These are phyloP conservation scores for Cryptocheilus praepositus DNA, from an alignment of 2,888 invertebrate species.

Conservation along the genomic window DNA sequence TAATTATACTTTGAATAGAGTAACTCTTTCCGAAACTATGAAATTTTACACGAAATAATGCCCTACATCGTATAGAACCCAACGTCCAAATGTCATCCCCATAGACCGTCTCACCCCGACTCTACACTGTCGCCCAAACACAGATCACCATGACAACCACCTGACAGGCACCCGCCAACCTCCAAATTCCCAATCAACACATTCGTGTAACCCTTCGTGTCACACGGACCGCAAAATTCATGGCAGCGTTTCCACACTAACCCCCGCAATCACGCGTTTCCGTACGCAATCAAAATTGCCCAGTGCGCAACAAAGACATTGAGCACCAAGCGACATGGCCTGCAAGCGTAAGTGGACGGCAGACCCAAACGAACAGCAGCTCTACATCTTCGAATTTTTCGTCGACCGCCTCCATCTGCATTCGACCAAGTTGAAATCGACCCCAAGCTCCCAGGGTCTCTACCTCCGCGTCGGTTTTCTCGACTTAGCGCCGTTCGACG, in stretches of 20 bases:
- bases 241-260: conserved; percentile 33
- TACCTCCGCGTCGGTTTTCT: conserved; percentile 47
- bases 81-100: no score
- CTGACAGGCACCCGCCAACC: conserved; percentile 15
- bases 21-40: no score
- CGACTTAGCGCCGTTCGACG: conserved; percentile 52
- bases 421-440: background rate
- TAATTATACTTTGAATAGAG: no score
- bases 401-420: conserved; percentile 42
- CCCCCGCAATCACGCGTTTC: conserved; percentile 15
- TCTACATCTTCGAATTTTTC: conserved; percentile 55
- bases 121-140: conserved; percentile 10
- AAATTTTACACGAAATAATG: no score
- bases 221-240: conserved; percentile 45
- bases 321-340: conserved; percentile 18
- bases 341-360: background rate
- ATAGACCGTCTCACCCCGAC: no score
- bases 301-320: background rate
- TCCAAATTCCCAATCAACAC: conserved; percentile 18
- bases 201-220: background rate
- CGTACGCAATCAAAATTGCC: conserved; percentile 45
- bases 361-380: conserved; percentile 34
- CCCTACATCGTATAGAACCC: no score
- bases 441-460: conserved; percentile 29
- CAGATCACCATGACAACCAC: conserved; percentile 29